phyloP scores from a whole-genome alignment of 2,797 vertebrate species.

The Leptoclinus maculatus region DNA sequence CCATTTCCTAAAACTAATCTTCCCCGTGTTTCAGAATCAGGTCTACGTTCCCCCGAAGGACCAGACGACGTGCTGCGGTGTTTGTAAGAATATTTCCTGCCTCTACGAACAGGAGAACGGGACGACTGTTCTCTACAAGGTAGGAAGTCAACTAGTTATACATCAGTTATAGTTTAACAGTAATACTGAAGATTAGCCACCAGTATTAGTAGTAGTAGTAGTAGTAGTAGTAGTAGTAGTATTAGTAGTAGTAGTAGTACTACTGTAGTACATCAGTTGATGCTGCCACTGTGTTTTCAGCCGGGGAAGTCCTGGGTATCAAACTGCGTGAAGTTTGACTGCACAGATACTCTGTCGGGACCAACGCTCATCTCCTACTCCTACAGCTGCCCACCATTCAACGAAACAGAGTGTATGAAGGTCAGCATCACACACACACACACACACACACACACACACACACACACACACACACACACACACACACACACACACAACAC shows the following conservation, averaged over 20 bases:
- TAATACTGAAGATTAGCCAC: background rate
- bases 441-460: background rate
- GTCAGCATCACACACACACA: slow-evolving; percentile 77
- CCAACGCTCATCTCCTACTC: slow-evolving; percentile 91
- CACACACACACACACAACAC: background rate
- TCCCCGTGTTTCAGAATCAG: slow-evolving; percentile 87
- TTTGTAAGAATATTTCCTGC: slow-evolving; percentile 94
- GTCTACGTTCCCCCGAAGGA: slow-evolving; percentile 92
- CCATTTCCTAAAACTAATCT: background rate
- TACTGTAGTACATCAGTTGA: background rate
- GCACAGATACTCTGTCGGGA: slow-evolving; percentile 88
- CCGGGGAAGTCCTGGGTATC: slow-evolving; percentile 92
- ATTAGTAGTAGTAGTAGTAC: background rate
- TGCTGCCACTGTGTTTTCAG: slow-evolving; percentile 75
- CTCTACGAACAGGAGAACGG: slow-evolving; percentile 89
- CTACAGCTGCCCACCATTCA: slow-evolving; percentile 95
- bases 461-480: background rate
- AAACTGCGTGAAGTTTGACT: slow-evolving; percentile 92
- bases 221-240: background rate
- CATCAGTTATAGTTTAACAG: background rate
- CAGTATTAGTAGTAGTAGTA: background rate
- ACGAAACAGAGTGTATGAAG: slow-evolving; percentile 96
- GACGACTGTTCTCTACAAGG: slow-evolving; percentile 88
- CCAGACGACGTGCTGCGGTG: slow-evolving; percentile 91
- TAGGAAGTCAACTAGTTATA: slow-evolving; percentile 51